Evolutionary conservation across 2,888 invertebrate genomes (phyloP), one percentile per base, ranked within the genome.

Genomic region (Amphipoea lucens): DNA sequence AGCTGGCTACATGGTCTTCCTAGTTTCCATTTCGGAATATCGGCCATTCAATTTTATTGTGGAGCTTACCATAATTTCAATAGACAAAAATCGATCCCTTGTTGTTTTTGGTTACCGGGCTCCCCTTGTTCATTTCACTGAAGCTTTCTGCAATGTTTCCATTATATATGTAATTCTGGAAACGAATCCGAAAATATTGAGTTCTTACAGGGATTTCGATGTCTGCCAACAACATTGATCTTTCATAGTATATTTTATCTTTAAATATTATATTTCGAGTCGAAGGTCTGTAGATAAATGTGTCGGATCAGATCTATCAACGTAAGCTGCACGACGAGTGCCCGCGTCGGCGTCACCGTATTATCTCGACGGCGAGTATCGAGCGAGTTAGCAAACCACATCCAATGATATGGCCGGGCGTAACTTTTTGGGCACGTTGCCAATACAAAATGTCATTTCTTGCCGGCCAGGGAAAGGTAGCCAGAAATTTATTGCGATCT

Each of bases 351-450:
- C 72, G 57, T 74, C 80, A 70, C 69, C 40, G n/a, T 57, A 65
- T 74, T 73, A 79, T 76, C 74, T 69, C 70, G 2, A 54, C 63
- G 48, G 71, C 40, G 63, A 79, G 87, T 91, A 92, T 91, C 83
- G 91, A 92, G 88, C 91, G 90, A 87, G 88, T 90, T 90, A 87
- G 84, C 88, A 82, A 89, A 86, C 90, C 87, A 87, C 89, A 83
- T 82, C 89, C 91, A 91, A 91, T 88, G 88, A 89, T 88, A 90
- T 89, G 80, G 87, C 86, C 83, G 79, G 83, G 82, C 78, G 84
- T 88, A 90, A 85, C 84, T 91, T 91, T 84, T 91, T 92, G 84
- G 94, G 94, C 93, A 90, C 82, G 62, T 57, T 90, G 94, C 94
- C 93, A 94, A 93, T 85, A 89, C 88, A 84, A 83, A 87, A 84